Evolutionary conservation across 1,140 invertebrate genomes (phyloP).

Genomic region (Hylaeus volcanicus): DNA sequence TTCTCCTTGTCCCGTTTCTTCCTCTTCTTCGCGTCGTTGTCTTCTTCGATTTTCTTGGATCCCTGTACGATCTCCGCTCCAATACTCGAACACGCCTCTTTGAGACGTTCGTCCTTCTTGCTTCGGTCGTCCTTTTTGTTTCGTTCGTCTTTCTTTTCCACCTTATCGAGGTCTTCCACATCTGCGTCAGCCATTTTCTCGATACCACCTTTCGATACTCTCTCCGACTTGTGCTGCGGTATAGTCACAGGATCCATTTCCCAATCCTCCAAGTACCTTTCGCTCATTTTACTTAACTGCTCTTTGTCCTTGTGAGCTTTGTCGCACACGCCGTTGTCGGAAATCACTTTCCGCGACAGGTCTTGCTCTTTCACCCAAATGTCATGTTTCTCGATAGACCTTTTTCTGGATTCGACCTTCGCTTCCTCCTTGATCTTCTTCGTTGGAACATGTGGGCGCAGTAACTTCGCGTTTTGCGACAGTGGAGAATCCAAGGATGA

Average conservation of each 20-base stretch:
- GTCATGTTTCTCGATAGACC: slow-evolving; percentile 10
- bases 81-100: slow-evolving; percentile 19
- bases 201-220: slow-evolving; percentile 5
- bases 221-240: slow-evolving; percentile 30
- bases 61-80: slow-evolving; percentile 42
- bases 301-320: slow-evolving; percentile 22
- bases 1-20: slow-evolving; percentile 54
- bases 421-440: slow-evolving; percentile 57
- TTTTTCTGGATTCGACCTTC: slow-evolving; percentile 17
- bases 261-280: slow-evolving; percentile 63
- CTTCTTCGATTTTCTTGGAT: slow-evolving; percentile 41
- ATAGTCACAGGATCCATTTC: slow-evolving; percentile 58
- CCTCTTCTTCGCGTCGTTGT: slow-evolving; percentile 39
- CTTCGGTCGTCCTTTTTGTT: slow-evolving; percentile 33
- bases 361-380: slow-evolving; percentile 21
- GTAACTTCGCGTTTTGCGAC: slow-evolving; percentile 7
- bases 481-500: slow-evolving; percentile 26
- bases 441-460: background rate
- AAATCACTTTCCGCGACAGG: slow-evolving; percentile 20
- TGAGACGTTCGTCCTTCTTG: slow-evolving; percentile 37
- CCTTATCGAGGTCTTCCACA: slow-evolving; percentile 24
- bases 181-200: slow-evolving; percentile 23
- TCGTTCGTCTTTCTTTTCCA: slow-evolving; percentile 51
- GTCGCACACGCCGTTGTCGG: background rate
- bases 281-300: slow-evolving; percentile 26